phyloP scores from a whole-genome alignment of 2,113 vertebrate species.

The Onychostruthus taczanowskii region DNA sequence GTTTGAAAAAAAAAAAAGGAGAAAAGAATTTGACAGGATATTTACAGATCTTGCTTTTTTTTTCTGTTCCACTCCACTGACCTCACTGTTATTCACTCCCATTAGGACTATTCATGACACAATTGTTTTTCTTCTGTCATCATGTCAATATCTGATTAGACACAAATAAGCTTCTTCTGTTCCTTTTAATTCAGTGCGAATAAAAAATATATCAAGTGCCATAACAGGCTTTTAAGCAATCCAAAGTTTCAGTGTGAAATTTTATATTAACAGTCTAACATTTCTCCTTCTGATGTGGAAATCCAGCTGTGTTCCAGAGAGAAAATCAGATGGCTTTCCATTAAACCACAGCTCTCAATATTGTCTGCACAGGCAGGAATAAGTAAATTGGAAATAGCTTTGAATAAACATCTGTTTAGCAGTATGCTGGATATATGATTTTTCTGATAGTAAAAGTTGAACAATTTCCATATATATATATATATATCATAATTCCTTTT shows the following conservation, averaged over 20 bases:
- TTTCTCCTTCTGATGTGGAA: neutral
- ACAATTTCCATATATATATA: neutral
- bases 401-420: neutral
- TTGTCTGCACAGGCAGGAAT: neutral
- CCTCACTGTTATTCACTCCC: neutral
- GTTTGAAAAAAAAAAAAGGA: neutral
- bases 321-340: neutral
- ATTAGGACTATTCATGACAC: neutral
- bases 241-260: neutral
- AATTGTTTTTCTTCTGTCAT: neutral
- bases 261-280: neutral
- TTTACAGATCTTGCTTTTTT: neutral
- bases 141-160: neutral
- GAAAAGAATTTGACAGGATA: neutral
- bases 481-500: neutral
- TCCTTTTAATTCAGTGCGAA: neutral
- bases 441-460: neutral
- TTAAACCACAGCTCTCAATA: neutral
- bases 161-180: neutral
- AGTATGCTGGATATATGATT: neutral
- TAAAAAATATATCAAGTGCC: neutral
- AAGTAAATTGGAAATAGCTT: neutral
- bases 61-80: neutral
- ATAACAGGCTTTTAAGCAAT: neutral
- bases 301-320: neutral